These are phyloP conservation scores for Azorinus chamasolen DNA, from an alignment of 2,888 invertebrate species.

Conservation along the genomic window DNA sequence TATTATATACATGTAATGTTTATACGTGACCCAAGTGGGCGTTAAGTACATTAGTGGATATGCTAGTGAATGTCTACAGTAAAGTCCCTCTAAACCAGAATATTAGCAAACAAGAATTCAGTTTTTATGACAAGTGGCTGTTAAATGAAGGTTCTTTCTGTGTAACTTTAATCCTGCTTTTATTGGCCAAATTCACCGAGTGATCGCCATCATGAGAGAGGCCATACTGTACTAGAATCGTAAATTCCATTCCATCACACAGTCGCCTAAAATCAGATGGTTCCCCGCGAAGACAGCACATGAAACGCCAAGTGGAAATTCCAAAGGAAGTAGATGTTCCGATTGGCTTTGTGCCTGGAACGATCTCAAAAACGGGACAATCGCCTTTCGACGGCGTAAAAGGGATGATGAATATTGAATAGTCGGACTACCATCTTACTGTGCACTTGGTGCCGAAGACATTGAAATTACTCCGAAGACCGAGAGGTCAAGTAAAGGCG, in stretches of 20 bases:
- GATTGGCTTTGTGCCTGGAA: constrained; percentile 47
- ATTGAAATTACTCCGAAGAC: background rate
- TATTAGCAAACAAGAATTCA: too few species aligned
- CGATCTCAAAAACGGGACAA: constrained; percentile 38
- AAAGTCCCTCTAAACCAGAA: too few species aligned
- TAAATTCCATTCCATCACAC: constrained; percentile 2
- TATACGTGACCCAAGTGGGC: too few species aligned
- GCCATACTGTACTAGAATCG: too few species aligned
- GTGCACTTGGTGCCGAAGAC: background rate
- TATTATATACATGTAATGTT: too few species aligned
- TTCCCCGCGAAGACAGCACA: background rate
- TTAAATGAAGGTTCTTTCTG: too few species aligned
- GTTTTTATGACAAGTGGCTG: too few species aligned
- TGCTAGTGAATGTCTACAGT: too few species aligned
- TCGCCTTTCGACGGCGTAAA: constrained; percentile 60
- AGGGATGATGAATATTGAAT: constrained; percentile 46
- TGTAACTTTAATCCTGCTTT: too few species aligned
- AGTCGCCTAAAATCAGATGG: constrained; percentile 5
- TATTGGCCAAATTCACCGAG: too few species aligned
- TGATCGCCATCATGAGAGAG: too few species aligned
- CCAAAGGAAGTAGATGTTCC: constrained; percentile 35
- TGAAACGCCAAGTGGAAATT: constrained; percentile 21
- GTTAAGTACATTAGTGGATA: too few species aligned
- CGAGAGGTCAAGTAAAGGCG: background rate
- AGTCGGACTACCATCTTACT: constrained; percentile 6